Evolutionary conservation across 2,888 invertebrate genomes (phyloP).

Genomic region (Pollenia amentaria): DNA sequence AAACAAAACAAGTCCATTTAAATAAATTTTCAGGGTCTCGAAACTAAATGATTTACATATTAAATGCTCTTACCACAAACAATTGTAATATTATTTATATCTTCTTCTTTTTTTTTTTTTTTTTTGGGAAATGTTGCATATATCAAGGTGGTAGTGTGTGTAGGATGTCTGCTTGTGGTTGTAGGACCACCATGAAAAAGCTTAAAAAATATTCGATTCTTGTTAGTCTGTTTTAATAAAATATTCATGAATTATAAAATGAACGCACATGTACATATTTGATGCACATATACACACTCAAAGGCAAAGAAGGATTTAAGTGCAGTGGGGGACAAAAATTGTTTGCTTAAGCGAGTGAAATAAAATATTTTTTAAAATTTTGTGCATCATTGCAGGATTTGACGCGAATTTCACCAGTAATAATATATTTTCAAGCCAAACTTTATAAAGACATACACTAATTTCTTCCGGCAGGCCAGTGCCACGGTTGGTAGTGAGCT

Average conservation of each 20-base stretch:
- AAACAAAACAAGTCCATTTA: neutral
- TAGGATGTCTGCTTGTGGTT: neutral
- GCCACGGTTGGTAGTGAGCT: too few species aligned
- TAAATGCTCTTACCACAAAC: constrained; percentile 56
- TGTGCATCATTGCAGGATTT: too few species aligned
- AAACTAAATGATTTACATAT: constrained; percentile 47
- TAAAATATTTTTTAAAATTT: too few species aligned
- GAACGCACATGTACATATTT: neutral
- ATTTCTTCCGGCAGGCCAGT: too few species aligned
- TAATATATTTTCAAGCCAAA: too few species aligned
- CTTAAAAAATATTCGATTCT: constrained; percentile 36
- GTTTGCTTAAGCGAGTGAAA: neutral
- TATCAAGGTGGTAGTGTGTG: neutral
- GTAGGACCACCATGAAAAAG: constrained; percentile 42
- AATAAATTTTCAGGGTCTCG: constrained; percentile 22
- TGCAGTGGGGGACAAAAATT: constrained; percentile 10
- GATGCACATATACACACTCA: neutral
- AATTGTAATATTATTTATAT: constrained; percentile 58
- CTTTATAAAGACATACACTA: too few species aligned
- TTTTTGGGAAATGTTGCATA: neutral
- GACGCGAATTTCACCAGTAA: too few species aligned
- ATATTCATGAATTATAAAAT: constrained; percentile 58
- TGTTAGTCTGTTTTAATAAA: constrained; percentile 40
- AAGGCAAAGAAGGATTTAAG: neutral
- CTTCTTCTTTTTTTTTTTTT: neutral